A percentile compares a stretch with the other conserved stretches of the same genome.
Evolutionary conservation across 2,888 invertebrate species (phyloP).

Genomic region (Euphydryas editha): DNA sequence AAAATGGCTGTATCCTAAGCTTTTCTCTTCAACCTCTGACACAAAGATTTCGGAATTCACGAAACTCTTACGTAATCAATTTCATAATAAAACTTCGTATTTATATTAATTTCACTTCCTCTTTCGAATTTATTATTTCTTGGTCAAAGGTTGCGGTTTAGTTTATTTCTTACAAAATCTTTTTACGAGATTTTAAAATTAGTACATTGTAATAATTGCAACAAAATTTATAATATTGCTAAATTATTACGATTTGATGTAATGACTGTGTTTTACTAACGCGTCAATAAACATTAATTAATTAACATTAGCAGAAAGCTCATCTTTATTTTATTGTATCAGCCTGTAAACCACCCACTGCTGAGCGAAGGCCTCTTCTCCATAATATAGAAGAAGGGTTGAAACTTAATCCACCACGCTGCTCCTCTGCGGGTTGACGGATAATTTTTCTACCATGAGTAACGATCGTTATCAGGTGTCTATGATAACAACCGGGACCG

Average conservation of each 20-base stretch:
- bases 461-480: no score
- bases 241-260: not conserved
- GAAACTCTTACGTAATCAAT: slow-evolving; percentile 37
- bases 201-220: not conserved
- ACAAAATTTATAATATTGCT: not conserved
- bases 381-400: no score
- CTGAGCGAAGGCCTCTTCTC: no score
- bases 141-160: slow-evolving; percentile 32
- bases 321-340: not conserved
- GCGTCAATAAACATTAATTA: not conserved
- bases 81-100: slow-evolving; percentile 13
- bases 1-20: slow-evolving; percentile 26
- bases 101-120: slow-evolving; percentile 26
- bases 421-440: no score
- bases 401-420: no score
- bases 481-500: no score
- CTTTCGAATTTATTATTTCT: slow-evolving; percentile 20
- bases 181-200: slow-evolving; percentile 8
- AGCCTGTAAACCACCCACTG: not conserved
- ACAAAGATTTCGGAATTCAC: slow-evolving; percentile 39
- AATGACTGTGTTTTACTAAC: not conserved
- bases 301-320: not conserved
- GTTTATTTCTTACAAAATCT: slow-evolving; percentile 22
- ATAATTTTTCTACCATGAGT: no score
- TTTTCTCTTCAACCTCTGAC: slow-evolving; percentile 69